Percentiles rank a stretch among this genome's conserved stretches.
phyloP scores from a whole-genome alignment of 1,140 invertebrate genomes.

The Danaus plexippus region DNA sequence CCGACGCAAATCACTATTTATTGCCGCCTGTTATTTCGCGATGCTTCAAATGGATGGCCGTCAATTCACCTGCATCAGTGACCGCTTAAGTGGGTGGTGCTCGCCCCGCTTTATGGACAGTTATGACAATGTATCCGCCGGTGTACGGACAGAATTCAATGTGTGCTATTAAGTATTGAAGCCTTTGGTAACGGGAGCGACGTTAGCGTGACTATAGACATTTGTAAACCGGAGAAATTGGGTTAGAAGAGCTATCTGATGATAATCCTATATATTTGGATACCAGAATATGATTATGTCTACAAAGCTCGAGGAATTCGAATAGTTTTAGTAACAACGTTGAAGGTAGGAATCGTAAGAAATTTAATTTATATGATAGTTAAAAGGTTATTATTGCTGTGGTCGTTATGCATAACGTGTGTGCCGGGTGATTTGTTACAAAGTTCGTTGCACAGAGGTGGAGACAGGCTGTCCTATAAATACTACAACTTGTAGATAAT shows the following conservation, averaged over 20 bases:
- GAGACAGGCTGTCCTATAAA: slow-evolving; percentile 17
- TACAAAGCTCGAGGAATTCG: too few relatives aligned
- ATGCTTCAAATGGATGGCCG: slow-evolving; percentile 22
- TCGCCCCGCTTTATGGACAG: slow-evolving; percentile 12
- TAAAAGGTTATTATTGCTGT: slow-evolving; percentile 1
- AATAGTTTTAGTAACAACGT: too few relatives aligned
- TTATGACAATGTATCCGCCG: slow-evolving; percentile 14
- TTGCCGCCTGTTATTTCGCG: slow-evolving; percentile 40
- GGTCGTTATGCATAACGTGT: slow-evolving; percentile 1
- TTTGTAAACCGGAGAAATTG: too few relatives aligned
- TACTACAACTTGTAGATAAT: slow-evolving; percentile 18
- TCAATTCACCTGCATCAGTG: slow-evolving; percentile 23
- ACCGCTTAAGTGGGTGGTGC: slow-evolving; percentile 9
- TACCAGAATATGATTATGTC: too few relatives aligned
- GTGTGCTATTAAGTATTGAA: too few relatives aligned
- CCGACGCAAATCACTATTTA: slow-evolving; percentile 57
- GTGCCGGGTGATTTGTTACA: slow-evolving; percentile 7
- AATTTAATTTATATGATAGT: too few relatives aligned
- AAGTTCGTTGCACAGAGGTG: slow-evolving; percentile 6
- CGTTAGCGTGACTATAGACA: too few relatives aligned
- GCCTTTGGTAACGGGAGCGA: too few relatives aligned
- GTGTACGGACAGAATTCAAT: too few relatives aligned
- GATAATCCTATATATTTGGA: too few relatives aligned
- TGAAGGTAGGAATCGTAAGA: too few relatives aligned
- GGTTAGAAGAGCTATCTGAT: too few relatives aligned